Percentiles rank a stretch among this genome's conserved stretches.
Evolutionary conservation across 2,888 invertebrate genomes (phyloP).

Genomic region (Sepioteuthis lessoniana): DNA sequence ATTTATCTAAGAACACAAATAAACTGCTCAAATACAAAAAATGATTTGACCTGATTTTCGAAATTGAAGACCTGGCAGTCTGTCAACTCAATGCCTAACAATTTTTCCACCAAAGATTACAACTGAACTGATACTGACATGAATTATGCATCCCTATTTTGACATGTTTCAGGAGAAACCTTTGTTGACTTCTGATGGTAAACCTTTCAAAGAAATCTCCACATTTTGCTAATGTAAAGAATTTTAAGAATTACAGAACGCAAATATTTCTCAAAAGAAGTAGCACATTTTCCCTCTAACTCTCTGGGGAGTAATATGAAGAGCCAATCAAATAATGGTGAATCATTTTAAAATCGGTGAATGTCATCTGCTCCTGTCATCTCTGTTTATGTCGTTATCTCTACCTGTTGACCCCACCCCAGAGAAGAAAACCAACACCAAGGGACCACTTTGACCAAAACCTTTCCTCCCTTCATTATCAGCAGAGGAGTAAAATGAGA

Average conservation of each 20-base stretch:
- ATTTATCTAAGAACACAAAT: too few species aligned
- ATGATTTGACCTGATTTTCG: background rate
- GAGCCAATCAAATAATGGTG: background rate
- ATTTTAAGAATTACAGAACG: background rate
- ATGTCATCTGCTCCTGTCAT: conserved; percentile 18
- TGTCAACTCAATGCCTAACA: background rate
- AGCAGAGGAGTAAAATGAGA: background rate
- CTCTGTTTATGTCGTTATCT: background rate
- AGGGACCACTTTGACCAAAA: background rate
- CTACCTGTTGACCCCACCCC: background rate
- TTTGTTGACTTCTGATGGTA: background rate
- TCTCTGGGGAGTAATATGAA: background rate
- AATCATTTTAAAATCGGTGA: conserved; percentile 25
- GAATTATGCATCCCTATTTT: background rate
- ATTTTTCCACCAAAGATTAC: background rate
- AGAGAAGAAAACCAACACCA: background rate
- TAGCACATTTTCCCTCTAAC: background rate
- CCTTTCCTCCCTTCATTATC: background rate
- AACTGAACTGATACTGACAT: background rate
- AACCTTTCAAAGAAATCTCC: background rate
- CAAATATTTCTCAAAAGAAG: background rate
- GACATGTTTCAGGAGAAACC: background rate
- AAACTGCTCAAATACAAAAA: too few species aligned
- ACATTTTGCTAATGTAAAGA: background rate
- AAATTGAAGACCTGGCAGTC: background rate